Base-by-base conservation (phyloP, 2,797 vertebrate species). In the Schizopygopsis pylzovi region DNA sequence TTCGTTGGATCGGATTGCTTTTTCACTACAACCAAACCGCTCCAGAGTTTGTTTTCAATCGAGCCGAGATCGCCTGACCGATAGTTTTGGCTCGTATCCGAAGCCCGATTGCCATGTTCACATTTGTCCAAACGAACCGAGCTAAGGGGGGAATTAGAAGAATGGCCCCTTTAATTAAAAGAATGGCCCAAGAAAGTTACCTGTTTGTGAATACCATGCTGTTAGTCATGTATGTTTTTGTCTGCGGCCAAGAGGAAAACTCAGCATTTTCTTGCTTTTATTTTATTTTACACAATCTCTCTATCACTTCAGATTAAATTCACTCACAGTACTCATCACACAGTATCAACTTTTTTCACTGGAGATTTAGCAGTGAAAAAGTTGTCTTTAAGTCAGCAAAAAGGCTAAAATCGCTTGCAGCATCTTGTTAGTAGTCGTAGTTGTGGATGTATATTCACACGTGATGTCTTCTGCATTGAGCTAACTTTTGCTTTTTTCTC, bases 401-500 rank as follows among this genome's bases (percentile, higher is more conserved):
- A 47, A 37, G 15, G 37, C 39, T 16, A 13, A 37, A 47, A 16
- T 83, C 4, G 2, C 25, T 33, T 43, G 22, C 39, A 33, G 39
- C 33, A 10, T 7, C 49, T 52, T 70, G 63, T 16, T 54, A 16
- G 18, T 70, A 39, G 33, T 54, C 4, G 7, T 13, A 15, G 25
- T 65, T 45, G 15, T 71, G 25, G 28, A 28, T 6, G 0, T 25
- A 13, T 22, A 6, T 76, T 39, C 28, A 41, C 1, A 43, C 1
- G 0, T 11, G 9, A 43, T 43, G 7, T 43, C 33, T 70, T 65
- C 28, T 49, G 22, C 33, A 4, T 13, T 54, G 16, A 45, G 7
- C 63, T 77, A 10, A 63, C 45, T 18, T 56, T 12, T 49, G 20
- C 4, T 81, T 76, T 79, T 61, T 28, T 77, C 68, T 91, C 52